A percentile compares a stretch with the other conserved stretches of the same genome.
Evolutionary conservation across 2,113 vertebrate genomes (phyloP).

Genomic region (Psilopogon haemacephalus): DNA sequence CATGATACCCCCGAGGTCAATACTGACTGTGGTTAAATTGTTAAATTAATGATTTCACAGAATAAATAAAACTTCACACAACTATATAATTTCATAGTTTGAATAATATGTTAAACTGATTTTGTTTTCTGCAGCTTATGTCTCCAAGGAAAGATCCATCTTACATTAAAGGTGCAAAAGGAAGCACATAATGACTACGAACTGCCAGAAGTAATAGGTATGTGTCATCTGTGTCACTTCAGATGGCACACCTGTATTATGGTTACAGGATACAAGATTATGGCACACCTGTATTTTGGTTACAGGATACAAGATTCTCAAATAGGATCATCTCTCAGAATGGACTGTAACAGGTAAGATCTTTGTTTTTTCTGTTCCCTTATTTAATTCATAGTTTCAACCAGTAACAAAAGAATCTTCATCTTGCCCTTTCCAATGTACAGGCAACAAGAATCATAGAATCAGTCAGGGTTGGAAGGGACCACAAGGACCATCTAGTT

Average conservation of each 20-base stretch:
- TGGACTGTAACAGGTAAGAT: neutral
- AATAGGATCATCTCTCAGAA: neutral
- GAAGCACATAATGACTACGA: neutral
- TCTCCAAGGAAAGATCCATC: neutral
- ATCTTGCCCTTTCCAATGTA: neutral
- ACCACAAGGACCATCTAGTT: too few relatives aligned
- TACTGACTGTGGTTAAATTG: neutral
- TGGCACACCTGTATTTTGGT: fast-evolving
- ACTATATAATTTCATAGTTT: neutral
- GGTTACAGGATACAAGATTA: neutral
- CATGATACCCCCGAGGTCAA: neutral
- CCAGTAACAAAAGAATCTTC: neutral
- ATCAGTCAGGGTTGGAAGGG: too few relatives aligned
- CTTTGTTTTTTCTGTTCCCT: neutral
- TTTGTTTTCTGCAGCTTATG: neutral
- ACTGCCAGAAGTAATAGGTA: fast-evolving
- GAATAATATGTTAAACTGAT: neutral
- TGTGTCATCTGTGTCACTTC: neutral
- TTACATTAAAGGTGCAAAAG: neutral
- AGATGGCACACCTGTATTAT: fast-evolving
- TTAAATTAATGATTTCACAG: conserved; percentile 2
- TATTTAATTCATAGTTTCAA: neutral
- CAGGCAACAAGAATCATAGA: neutral
- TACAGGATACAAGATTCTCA: neutral
- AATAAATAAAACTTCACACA: neutral